phyloP scores from a whole-genome alignment of 2,888 invertebrate species.

The Peribatodes rhomboidaria region DNA sequence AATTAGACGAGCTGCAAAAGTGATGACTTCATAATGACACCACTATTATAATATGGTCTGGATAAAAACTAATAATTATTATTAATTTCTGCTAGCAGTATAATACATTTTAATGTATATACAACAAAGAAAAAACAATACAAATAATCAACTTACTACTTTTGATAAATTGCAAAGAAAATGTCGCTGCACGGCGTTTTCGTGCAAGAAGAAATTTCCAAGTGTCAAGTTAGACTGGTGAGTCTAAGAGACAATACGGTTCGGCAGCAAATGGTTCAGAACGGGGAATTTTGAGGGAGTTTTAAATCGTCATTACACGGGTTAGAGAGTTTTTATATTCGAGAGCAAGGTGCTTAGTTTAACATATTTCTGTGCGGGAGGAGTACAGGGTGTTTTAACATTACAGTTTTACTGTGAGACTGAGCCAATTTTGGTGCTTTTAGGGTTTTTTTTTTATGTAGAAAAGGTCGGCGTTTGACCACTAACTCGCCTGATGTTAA shows the following conservation, averaged over 20 bases:
- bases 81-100: too few species aligned
- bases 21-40: too few species aligned
- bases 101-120: too few species aligned
- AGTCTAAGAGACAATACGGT: constrained; percentile 67
- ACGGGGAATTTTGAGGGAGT: constrained; percentile 74
- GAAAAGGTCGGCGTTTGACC: too few species aligned
- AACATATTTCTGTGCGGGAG: constrained; percentile 67
- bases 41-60: too few species aligned
- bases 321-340: constrained; percentile 78
- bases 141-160: too few species aligned
- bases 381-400: constrained; percentile 55
- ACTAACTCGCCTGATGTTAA: too few species aligned
- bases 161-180: background rate
- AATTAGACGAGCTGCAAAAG: too few species aligned
- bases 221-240: constrained; percentile 57
- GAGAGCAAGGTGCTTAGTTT: constrained; percentile 70
- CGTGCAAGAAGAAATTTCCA: background rate
- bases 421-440: background rate
- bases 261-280: constrained; percentile 74
- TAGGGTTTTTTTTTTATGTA: background rate
- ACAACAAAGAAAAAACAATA: too few species aligned
- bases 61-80: too few species aligned
- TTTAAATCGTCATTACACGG: constrained; percentile 83
- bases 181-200: background rate
- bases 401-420: background rate